A percentile compares a stretch with the other conserved stretches of the same genome.
Evolutionary conservation across 2,797 vertebrate species (phyloP).

Genomic region (Erethizon dorsatum): DNA sequence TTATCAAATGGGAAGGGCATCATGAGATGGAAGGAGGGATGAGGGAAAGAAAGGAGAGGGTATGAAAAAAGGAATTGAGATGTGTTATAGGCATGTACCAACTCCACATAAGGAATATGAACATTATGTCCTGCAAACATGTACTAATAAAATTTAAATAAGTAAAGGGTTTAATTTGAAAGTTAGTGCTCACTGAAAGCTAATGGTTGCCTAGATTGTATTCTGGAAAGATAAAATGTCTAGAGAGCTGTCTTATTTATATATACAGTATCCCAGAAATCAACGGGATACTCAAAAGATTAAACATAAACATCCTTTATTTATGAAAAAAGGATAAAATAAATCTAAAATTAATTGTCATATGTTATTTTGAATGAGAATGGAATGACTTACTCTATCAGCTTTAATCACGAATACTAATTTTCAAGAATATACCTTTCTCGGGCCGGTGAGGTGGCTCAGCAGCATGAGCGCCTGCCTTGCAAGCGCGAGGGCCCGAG

Average conservation of each 20-base stretch:
- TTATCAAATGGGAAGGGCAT: neutral
- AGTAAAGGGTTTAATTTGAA: slow-evolving; percentile 61
- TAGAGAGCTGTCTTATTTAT: slow-evolving; percentile 69
- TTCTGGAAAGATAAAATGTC: slow-evolving; percentile 75
- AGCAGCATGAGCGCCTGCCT: no score
- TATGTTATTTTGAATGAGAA: slow-evolving; percentile 69
- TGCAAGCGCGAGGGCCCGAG: no score
- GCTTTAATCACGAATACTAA: neutral
- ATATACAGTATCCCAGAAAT: slow-evolving; percentile 76
- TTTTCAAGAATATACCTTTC: neutral
- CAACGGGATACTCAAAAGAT: slow-evolving; percentile 77
- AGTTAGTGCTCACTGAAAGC: slow-evolving; percentile 68
- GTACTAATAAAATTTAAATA: neutral
- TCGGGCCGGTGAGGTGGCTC: no score
- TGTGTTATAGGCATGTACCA: neutral
- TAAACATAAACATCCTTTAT: slow-evolving; percentile 84
- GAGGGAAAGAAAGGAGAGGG: neutral
- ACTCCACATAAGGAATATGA: no score
- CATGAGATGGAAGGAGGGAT: no score
- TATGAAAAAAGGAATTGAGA: neutral
- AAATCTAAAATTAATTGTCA: slow-evolving; percentile 70
- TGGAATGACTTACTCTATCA: neutral
- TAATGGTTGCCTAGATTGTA: slow-evolving; percentile 58
- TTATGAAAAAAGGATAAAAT: slow-evolving; percentile 83
- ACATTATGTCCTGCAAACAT: neutral